Evolutionary conservation across 2,888 invertebrate species (phyloP), one percentile per base, ranked within the genome.

Genomic region (Dorcus hopei): DNA sequence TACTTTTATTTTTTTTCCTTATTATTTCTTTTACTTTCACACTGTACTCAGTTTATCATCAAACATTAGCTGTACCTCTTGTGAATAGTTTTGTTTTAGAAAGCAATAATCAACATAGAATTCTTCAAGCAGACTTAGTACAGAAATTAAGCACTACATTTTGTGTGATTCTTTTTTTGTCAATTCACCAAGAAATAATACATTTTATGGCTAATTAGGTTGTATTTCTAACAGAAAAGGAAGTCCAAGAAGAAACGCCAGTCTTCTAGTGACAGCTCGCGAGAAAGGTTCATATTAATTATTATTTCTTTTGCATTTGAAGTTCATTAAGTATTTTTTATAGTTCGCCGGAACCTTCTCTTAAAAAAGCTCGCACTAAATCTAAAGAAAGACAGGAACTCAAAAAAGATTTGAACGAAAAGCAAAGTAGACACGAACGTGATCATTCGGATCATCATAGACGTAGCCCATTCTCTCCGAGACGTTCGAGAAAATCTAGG

Each of bases 181-280:
- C 26, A 33, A 33, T 33, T 33, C 26, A 33, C 26, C 26, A 33
- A 7, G 16, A 42, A 16, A 43, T 43, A 14, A 26, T 47, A 1
- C 26, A 14, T 14, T 54, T 7, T 47, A n/a, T 38, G n/a, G 38
- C 38, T 9, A 50, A 50, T 11, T 9, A 38, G 26, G 33, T 43
- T 50, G 47, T 38, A 42, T 54, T 59, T 40, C 50, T 55, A 33
- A 77, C 80, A 86, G 83, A 85, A 83, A 78, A 85, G 83, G 75
- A 80, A 81, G 63, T 68, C 69, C 54, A 84, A 84, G 77, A 84
- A 83, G 79, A 83, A 82, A 72, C 81, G 80, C 64, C 80, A 80
- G 62, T 81, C 81, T 56, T 78, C 81, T 43, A 80, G 82, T 50
- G 83, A 82, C 57, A 82, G 82, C 70, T 82, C 83, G 23, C 78